Percentiles rank a stretch among this genome's conserved stretches.
Conservation (phyloP, 1,140 invertebrate species). For the Magallana gigas region DNA sequence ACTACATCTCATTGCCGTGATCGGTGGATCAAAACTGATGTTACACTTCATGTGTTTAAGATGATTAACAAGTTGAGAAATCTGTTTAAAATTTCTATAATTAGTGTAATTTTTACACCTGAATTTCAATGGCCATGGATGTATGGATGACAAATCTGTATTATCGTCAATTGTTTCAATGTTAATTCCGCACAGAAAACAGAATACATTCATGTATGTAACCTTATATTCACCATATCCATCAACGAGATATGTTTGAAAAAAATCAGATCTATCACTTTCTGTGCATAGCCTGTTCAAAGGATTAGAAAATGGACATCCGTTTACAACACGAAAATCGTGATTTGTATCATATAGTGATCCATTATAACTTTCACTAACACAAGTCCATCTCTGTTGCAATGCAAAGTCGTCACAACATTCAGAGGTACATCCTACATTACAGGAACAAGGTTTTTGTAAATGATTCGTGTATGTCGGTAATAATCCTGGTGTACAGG, state of each 20-base stretch:
- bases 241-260: neutral
- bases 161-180: neutral
- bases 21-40: neutral
- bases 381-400: neutral
- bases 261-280: neutral
- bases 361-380: neutral
- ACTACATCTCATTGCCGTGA: conserved; percentile 30
- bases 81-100: neutral
- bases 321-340: neutral
- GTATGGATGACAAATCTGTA: neutral
- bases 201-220: neutral
- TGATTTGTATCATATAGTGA: neutral
- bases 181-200: neutral
- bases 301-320: neutral
- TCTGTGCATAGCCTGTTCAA: neutral
- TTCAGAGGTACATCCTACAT: neutral
- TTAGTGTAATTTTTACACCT: neutral
- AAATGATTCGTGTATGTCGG: neutral
- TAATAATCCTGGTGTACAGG: neutral
- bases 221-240: neutral
- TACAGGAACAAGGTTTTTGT: neutral
- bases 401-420: neutral
- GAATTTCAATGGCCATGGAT: neutral
- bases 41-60: neutral
- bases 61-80: neutral